These are phyloP conservation scores for Diabrotica balteata DNA, from an alignment of 2,888 invertebrate genomes.

Conservation along the genomic window DNA sequence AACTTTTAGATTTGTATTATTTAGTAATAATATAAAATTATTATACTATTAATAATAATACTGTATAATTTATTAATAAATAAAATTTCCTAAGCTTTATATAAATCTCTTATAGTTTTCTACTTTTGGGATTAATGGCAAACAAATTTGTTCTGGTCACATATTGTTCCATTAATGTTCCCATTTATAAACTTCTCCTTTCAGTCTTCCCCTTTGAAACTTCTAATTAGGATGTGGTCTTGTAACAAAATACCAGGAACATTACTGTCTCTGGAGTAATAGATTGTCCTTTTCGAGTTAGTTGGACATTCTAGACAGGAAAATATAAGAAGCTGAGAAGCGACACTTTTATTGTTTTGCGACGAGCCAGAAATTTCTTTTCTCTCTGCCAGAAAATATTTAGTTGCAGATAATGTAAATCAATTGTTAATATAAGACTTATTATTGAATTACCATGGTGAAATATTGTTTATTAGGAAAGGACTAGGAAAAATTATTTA, in stretches of 20 bases:
- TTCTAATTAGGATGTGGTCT: constrained; percentile 27
- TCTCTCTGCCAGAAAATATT: too few species aligned
- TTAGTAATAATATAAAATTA: too few species aligned
- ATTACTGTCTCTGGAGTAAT: constrained; percentile 28
- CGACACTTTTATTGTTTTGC: constrained; percentile 10
- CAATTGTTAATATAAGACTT: too few species aligned
- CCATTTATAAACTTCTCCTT: constrained; percentile 24
- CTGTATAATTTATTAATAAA: too few species aligned
- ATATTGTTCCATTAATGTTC: constrained; percentile 18
- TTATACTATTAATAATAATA: too few species aligned
- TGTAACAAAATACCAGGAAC: constrained; percentile 24
- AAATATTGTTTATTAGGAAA: too few species aligned
- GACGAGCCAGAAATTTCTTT: neutral
- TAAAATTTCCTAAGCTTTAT: too few species aligned
- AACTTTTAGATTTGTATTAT: too few species aligned
- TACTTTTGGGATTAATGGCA: constrained; percentile 4
- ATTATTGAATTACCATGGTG: too few species aligned
- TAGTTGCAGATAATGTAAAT: too few species aligned
- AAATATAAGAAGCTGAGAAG: constrained; percentile 20
- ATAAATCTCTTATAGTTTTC: neutral
- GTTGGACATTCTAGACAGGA: constrained; percentile 24
- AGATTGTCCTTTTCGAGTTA: constrained; percentile 25
- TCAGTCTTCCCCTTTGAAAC: constrained; percentile 20
- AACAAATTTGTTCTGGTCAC: constrained; percentile 19
- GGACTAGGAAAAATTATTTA: too few species aligned